Evolutionary conservation across 2,888 invertebrate genomes (phyloP).

Genomic region (Dryococelus australis): DNA sequence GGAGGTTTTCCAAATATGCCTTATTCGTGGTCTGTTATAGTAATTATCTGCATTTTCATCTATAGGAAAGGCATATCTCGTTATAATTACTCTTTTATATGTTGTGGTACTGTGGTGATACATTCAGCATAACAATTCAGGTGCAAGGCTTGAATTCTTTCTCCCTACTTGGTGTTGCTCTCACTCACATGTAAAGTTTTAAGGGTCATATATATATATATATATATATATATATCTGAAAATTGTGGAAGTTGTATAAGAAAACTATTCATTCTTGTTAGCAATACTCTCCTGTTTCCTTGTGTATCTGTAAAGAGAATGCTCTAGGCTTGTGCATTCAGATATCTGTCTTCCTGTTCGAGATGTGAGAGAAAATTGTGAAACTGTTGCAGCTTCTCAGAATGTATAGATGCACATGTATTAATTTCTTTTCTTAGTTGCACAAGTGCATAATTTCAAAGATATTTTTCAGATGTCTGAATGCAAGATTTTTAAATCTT

Average conservation of each 20-base stretch:
- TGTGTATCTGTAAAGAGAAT: slow-evolving; percentile 9
- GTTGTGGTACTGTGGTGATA: too few relatives aligned
- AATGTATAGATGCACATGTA: not conserved
- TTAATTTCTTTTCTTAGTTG: not conserved
- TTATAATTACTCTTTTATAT: too few relatives aligned
- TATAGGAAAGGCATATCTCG: too few relatives aligned
- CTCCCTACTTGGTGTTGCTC: too few relatives aligned
- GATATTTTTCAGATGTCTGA: not conserved
- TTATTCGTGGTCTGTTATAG: too few relatives aligned
- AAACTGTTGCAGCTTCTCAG: not conserved
- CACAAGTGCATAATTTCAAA: not conserved
- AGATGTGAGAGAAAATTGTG: not conserved
- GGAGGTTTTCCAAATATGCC: too few relatives aligned
- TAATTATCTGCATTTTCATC: too few relatives aligned
- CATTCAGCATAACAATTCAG: too few relatives aligned
- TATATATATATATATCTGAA: too few relatives aligned
- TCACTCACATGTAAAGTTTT: too few relatives aligned
- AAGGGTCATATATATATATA: too few relatives aligned
- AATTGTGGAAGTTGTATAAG: not conserved
- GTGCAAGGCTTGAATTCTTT: too few relatives aligned
- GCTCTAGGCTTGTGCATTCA: slow-evolving; percentile 16
- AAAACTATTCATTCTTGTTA: not conserved
- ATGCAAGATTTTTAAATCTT: not conserved
- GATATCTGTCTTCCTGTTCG: not conserved
- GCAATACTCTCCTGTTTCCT: not conserved